Base-by-base conservation (phyloP, 2,888 invertebrate species). In the Scelioninae gen. 2 region DNA sequence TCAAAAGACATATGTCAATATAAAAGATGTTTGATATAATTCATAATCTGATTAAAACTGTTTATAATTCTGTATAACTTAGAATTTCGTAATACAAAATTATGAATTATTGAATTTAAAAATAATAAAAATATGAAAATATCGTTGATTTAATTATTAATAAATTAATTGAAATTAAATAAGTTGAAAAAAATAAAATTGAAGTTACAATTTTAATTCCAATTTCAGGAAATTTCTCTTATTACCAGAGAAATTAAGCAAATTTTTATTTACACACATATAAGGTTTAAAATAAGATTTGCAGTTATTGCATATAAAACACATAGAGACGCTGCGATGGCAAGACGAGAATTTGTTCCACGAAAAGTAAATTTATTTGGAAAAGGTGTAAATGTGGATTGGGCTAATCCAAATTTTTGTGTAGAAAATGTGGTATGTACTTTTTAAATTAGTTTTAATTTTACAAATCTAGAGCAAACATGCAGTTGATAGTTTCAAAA, bases 291-390 rank as follows among this genome's bases (percentile, higher is more conserved):
- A 0, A 85, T 86, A 1, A 87, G 91, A 46, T 92, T 91, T 78
- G 92, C 92, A 31, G 90, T 94, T 78, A 90, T 94, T 15, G 92
- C 92, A 81, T 94, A 92, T 83, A 90, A 90, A 41, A 89, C 86
- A 45, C 94, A 94, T 86, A 89, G 92, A 76, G 91, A 91, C 16
- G 92, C 89, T 70, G 91, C 87, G 15, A 87, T 89, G 84, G 89
- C 88, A 1, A 80, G 89, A 18, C 82, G 89, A 74, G 88, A 89
- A 79, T 88, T 92, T 28, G 87, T 90, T 3, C 89, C 90, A 0
- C 84, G 81, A 46, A 72, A 81, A 10, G 46, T 46, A 1, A 75
- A 53, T 10, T 73, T 85, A 3, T 84, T 85, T 31, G 63, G 78
- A n/a, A 76, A 78, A 16, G 64, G 81, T 5, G 73, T 86, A 9